Percentiles rank a stretch among this genome's conserved stretches.
Evolutionary conservation across 2,888 invertebrate genomes (phyloP).

Genomic region (Euphydryas editha): DNA sequence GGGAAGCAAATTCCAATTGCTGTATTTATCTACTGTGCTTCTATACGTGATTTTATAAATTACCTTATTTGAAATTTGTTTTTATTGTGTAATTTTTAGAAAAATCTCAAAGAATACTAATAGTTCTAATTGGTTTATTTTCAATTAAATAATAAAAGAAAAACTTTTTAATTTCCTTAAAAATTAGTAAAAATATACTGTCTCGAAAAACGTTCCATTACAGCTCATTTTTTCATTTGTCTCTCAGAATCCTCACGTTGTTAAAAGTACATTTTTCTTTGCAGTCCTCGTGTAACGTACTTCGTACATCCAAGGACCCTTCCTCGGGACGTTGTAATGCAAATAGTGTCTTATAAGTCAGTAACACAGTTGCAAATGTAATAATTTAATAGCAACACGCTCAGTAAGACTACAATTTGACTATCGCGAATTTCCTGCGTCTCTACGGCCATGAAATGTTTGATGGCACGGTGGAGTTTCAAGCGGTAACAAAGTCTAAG

Average conservation of each 20-base stretch:
- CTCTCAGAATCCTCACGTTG: conserved; percentile 78
- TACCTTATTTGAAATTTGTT: neutral
- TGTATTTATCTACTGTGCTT: too few relatives aligned
- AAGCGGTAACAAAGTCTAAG: conserved; percentile 62
- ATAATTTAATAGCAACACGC: conserved; percentile 78
- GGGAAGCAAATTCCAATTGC: neutral
- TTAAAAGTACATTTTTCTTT: conserved; percentile 84
- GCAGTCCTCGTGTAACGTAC: conserved; percentile 78
- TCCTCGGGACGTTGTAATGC: conserved; percentile 59
- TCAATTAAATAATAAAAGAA: neutral
- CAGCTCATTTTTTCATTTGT: conserved; percentile 80
- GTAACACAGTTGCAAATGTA: conserved; percentile 79
- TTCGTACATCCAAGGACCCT: conserved; percentile 75
- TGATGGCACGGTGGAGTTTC: conserved; percentile 54
- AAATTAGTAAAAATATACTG: conserved; percentile 70
- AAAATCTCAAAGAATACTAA: neutral
- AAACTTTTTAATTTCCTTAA: conserved; percentile 52
- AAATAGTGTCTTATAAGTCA: conserved; percentile 74
- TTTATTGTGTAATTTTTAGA: neutral
- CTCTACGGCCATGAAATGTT: conserved; percentile 64
- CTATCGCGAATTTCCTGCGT: conserved; percentile 82
- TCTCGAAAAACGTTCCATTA: conserved; percentile 82
- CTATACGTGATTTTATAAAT: neutral
- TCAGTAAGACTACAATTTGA: conserved; percentile 83
- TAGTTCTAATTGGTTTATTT: neutral